These are phyloP conservation scores for Pycnonotus jocosus DNA, from an alignment of 2,113 vertebrate genomes.

Conservation along the genomic window DNA sequence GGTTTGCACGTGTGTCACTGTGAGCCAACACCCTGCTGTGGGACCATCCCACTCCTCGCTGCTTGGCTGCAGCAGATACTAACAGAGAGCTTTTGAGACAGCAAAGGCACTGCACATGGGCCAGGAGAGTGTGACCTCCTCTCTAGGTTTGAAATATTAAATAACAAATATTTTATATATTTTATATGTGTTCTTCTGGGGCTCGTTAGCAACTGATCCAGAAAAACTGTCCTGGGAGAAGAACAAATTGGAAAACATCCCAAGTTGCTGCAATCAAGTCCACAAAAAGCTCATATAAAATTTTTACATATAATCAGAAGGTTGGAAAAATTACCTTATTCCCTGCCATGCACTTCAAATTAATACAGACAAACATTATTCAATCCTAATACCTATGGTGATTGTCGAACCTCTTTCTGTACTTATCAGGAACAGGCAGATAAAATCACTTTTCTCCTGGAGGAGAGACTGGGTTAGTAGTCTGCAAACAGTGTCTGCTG, in stretches of 20 bases:
- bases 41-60: not conserved
- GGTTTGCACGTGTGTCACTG: not conserved
- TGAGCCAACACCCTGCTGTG: not conserved
- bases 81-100: not conserved
- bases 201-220: not conserved
- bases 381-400: not conserved
- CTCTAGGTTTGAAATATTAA: not conserved
- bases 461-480: not conserved
- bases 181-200: not conserved
- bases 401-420: constrained; percentile 16
- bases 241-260: constrained; percentile 19
- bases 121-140: not conserved
- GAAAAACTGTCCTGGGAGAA: constrained; percentile 24
- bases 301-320: constrained; percentile 33
- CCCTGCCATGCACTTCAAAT: constrained; percentile 27
- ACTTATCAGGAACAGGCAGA: not conserved
- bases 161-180: constrained; percentile 5
- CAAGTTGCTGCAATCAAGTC: constrained; percentile 33
- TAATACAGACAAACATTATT: constrained; percentile 49
- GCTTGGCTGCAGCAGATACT: not conserved
- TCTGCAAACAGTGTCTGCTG: not conserved
- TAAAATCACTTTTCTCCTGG: not conserved
- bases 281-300: constrained; percentile 13
- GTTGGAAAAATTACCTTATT: constrained; percentile 45
- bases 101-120: not conserved